These are phyloP conservation scores for Ramphastos sulfuratus DNA, from an alignment of 2,113 vertebrate genomes.

Conservation along the genomic window DNA sequence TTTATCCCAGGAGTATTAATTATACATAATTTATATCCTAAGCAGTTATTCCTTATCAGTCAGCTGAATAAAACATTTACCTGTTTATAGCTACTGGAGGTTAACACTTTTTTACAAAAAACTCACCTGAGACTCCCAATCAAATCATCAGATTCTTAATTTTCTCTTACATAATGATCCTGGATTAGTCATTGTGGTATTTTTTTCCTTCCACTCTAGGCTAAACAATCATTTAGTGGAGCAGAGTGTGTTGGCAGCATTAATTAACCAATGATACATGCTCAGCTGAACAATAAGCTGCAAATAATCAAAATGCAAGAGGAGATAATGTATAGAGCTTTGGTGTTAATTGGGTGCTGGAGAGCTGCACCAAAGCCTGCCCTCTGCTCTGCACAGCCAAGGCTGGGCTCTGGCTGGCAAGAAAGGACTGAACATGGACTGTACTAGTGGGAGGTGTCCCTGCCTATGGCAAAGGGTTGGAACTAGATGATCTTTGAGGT, in stretches of 20 bases:
- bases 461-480: too few relatives aligned
- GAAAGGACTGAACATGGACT: background rate
- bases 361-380: background rate
- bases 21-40: conserved; percentile 86
- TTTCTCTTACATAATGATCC: conserved; percentile 79
- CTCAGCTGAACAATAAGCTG: conserved; percentile 66
- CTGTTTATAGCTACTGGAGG: conserved; percentile 81
- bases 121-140: conserved; percentile 82
- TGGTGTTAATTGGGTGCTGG: conserved; percentile 26
- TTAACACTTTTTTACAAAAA: conserved; percentile 82
- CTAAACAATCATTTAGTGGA: conserved; percentile 75
- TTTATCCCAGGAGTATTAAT: conserved; percentile 84
- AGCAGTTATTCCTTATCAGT: conserved; percentile 82
- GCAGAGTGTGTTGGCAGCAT: conserved; percentile 57
- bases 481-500: too few relatives aligned
- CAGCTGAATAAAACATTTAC: conserved; percentile 85
- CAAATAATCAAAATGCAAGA: conserved; percentile 51
- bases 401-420: background rate
- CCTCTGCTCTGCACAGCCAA: background rate
- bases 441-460: too few relatives aligned
- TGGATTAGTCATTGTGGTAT: conserved; percentile 51
- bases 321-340: conserved; percentile 32
- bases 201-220: conserved; percentile 58
- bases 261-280: conserved; percentile 74
- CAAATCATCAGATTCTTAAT: conserved; percentile 82